Conservation (phyloP, 2,113 vertebrate species). For the Gymnorhina tibicen region DNA sequence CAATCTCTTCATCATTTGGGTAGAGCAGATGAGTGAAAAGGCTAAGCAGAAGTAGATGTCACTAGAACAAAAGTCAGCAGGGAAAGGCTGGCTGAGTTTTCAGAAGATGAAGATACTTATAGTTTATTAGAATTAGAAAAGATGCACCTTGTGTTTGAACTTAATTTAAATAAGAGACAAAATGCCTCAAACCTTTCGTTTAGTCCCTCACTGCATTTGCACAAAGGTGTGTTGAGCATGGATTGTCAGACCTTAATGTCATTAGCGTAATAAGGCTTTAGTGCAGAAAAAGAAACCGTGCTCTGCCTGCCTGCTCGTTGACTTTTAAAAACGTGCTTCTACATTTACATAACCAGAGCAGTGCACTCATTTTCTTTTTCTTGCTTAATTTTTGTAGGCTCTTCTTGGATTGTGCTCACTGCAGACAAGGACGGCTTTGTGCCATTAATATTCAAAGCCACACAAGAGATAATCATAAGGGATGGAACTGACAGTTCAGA, state of each 20-base stretch:
- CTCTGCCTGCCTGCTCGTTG: background rate
- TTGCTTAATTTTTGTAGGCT: conserved; percentile 70
- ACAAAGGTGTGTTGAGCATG: background rate
- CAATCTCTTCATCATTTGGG: background rate
- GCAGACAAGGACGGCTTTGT: conserved; percentile 87
- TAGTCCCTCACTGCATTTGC: background rate
- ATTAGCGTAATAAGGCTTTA: conserved; percentile 27
- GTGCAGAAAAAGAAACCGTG: background rate
- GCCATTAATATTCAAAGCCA: conserved; percentile 83
- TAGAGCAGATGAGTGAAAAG: background rate
- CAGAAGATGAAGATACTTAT: background rate
- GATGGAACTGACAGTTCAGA: conserved; percentile 73
- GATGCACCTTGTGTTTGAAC: background rate
- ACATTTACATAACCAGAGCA: background rate
- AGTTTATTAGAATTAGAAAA: background rate
- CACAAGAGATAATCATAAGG: conserved; percentile 84
- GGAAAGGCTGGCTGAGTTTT: background rate
- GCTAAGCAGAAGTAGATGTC: background rate
- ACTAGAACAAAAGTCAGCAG: background rate
- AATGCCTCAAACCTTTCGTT: background rate
- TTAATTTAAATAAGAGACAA: background rate
- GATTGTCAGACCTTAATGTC: conserved; percentile 31
- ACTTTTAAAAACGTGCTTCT: background rate
- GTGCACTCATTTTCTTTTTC: background rate
- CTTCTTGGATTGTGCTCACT: conserved; percentile 85